phyloP scores from a whole-genome alignment of 2,113 vertebrate genomes.

The Thryonomys swinderianus region DNA sequence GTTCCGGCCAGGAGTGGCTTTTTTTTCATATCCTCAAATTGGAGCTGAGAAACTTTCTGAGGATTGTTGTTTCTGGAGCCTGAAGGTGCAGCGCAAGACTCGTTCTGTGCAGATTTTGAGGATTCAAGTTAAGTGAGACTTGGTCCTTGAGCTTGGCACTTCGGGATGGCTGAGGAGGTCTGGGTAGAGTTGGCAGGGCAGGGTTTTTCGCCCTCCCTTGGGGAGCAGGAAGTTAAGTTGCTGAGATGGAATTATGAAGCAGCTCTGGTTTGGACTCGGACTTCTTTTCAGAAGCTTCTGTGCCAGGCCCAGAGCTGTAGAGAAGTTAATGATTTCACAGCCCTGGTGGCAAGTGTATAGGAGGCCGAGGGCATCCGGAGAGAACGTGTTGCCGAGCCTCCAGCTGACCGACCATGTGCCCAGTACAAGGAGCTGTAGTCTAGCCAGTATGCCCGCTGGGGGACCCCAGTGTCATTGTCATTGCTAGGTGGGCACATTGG shows the following conservation, averaged over 20 bases:
- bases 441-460: background rate
- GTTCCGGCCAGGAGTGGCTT: background rate
- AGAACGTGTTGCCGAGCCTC: background rate
- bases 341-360: background rate
- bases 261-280: background rate
- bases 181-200: background rate
- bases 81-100: background rate
- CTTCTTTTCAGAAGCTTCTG: conserved; percentile 5
- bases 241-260: conserved; percentile 49
- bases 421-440: background rate
- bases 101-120: background rate
- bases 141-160: background rate
- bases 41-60: background rate
- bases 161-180: background rate
- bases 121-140: background rate
- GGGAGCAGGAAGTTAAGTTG: conserved; percentile 42
- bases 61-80: background rate
- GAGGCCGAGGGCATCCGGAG: background rate
- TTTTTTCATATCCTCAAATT: background rate
- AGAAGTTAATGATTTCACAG: conserved; percentile 56
- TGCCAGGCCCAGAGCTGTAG: background rate
- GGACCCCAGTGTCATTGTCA: background rate
- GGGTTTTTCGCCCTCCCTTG: background rate
- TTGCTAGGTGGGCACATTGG: background rate
- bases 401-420: rapidly evolving